Evolutionary conservation across 2,113 vertebrate species (phyloP), one percentile per base, ranked within the genome.

Genomic region (Spea bombifrons): DNA sequence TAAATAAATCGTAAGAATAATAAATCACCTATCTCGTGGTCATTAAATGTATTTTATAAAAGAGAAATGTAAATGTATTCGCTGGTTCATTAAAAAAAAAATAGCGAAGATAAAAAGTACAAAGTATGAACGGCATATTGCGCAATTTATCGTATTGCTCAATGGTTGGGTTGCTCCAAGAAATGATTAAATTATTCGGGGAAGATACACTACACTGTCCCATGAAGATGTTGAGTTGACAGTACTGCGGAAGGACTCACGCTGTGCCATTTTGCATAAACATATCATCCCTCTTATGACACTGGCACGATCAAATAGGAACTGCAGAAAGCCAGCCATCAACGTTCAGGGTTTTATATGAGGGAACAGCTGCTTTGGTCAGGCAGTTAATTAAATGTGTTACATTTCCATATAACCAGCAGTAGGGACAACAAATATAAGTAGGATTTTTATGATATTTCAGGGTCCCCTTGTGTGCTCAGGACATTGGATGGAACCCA

Each of bases 281-380:
- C 84, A 83, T 83, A 86, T 87, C 83, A 90, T 89, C 90, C 90
- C 84, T 89, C 84, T 90, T 89, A 81, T 84, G 84, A 83, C 86
- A 88, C 86, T 93, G 90, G 92, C 91, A 91, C 82, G 76, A 82
- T 88, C 43, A 67, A 83, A 83, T 86, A 90, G 81, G 83, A 87
- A 90, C 86, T 87, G 88, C 83, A 73, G 90, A 76, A 89, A 77
- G 81, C 83, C 2, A 78, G 88, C 86, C 90, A 85, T 84, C 71
- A 30, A 66, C 84, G 86, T 81, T 89, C 88, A 89, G 91, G 88
- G 83, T 89, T 92, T 92, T 92, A 87, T 90, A 90, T 84, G 91
- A 91, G 90, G 92, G 88, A 93, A 93, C 92, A 93, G 90, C 92
- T 93, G 91, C 91, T 91, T 91, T 92, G 89, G 90, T 92, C 89